Conservation (phyloP, 2,888 invertebrate genomes). For the Himalopsyche japonica region DNA sequence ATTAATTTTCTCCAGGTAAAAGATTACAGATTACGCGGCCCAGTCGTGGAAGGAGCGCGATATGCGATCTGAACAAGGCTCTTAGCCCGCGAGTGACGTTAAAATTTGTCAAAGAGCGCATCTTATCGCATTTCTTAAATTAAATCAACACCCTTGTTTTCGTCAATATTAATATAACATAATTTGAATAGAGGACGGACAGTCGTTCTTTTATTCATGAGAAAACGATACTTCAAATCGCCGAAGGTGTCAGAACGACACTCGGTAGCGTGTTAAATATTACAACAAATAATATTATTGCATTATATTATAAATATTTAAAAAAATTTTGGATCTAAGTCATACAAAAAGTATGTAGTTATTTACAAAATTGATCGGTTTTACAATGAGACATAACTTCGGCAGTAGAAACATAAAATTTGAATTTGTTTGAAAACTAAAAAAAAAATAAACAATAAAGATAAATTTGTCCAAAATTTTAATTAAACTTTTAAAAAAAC, state of each 20-base stretch:
- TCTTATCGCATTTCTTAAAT: slow-evolving; percentile 26
- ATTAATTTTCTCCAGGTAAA: slow-evolving; percentile 31
- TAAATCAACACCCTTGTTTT: slow-evolving; percentile 25
- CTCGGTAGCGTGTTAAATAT: background rate
- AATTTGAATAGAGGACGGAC: background rate
- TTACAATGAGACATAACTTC: too few species aligned
- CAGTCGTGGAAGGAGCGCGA: background rate
- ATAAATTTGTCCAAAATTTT: too few species aligned
- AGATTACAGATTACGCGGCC: slow-evolving; percentile 7
- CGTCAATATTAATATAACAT: slow-evolving; percentile 8
- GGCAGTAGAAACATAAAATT: too few species aligned
- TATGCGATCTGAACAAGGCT: slow-evolving; percentile 14
- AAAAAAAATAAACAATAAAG: too few species aligned
- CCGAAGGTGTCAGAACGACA: background rate
- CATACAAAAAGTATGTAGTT: too few species aligned
- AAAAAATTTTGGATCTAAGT: too few species aligned
- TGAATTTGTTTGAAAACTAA: too few species aligned
- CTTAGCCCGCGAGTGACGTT: slow-evolving; percentile 21
- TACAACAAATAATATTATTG: too few species aligned
- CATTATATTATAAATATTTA: too few species aligned
- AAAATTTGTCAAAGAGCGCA: slow-evolving; percentile 25
- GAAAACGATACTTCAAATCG: background rate
- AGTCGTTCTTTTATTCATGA: background rate
- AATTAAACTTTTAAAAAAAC: too few species aligned
- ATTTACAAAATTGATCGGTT: too few species aligned